Evolutionary conservation across 2,113 vertebrate species (phyloP).

Genomic region (Varanus komodoensis): DNA sequence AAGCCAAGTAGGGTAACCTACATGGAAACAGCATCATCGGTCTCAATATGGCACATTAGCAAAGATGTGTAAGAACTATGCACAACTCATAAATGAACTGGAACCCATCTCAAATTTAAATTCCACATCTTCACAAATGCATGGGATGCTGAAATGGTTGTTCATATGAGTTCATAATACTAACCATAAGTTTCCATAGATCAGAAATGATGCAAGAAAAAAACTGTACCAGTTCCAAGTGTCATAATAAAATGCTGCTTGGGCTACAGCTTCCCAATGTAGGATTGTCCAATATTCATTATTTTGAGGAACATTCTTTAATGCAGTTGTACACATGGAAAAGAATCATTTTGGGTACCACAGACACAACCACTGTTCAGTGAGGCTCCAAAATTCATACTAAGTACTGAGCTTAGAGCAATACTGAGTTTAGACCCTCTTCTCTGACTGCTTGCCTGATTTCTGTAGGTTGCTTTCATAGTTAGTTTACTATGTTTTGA

Average conservation of each 20-base stretch:
- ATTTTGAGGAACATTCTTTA: not conserved
- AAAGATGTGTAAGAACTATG: slow-evolving; percentile 69
- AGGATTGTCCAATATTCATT: not conserved
- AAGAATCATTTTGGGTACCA: not conserved
- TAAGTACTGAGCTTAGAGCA: not conserved
- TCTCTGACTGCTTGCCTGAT: not conserved
- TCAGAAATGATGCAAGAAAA: not conserved
- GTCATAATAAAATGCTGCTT: no score
- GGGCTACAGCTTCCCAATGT: not conserved
- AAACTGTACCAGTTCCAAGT: not conserved
- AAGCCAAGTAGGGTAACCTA: slow-evolving; percentile 77
- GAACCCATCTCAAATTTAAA: slow-evolving; percentile 55
- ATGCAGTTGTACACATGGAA: not conserved
- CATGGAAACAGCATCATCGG: slow-evolving; percentile 68
- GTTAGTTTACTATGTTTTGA: no score
- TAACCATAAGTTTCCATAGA: not conserved
- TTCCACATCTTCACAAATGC: slow-evolving; percentile 33
- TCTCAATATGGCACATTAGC: slow-evolving; percentile 59
- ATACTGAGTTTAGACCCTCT: not conserved
- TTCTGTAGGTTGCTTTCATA: no score
- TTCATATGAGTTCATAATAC: not conserved
- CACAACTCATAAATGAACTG: slow-evolving; percentile 50
- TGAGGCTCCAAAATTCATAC: not conserved
- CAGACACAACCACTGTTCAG: not conserved
- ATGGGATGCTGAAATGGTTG: not conserved